A percentile compares a stretch with the other conserved stretches of the same genome.
Evolutionary conservation across 2,797 vertebrate species (phyloP).

Genomic region (Syncerus caffer): DNA sequence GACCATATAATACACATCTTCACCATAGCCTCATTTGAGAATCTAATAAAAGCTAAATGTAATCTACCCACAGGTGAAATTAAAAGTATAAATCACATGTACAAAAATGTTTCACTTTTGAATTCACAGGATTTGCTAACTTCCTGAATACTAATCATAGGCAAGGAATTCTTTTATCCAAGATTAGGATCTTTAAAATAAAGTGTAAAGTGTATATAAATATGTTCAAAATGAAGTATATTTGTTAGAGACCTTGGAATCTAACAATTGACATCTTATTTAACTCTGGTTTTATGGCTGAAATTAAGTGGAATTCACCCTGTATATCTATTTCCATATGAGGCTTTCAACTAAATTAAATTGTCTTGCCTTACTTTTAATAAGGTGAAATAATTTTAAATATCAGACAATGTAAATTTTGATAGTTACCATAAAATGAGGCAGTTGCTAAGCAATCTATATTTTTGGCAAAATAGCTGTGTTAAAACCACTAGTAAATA

Average conservation of each 20-base stretch:
- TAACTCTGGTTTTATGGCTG: neutral
- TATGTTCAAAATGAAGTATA: neutral
- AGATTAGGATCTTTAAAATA: neutral
- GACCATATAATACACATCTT: neutral
- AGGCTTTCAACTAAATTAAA: neutral
- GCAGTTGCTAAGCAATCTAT: neutral
- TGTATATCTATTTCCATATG: neutral
- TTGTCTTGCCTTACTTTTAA: neutral
- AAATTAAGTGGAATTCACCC: neutral
- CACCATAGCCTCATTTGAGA: neutral
- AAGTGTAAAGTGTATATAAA: neutral
- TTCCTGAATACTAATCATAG: neutral
- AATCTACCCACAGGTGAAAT: neutral
- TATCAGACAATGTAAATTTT: neutral
- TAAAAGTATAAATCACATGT: conserved; percentile 12
- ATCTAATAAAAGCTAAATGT: neutral
- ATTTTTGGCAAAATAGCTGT: conserved; percentile 16
- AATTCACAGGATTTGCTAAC: neutral
- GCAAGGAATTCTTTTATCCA: neutral
- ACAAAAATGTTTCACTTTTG: neutral
- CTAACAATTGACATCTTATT: neutral
- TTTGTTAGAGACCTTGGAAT: neutral
- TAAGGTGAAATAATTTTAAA: neutral
- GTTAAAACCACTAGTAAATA: conserved; percentile 1
- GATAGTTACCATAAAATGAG: neutral